Percentiles rank a stretch among this genome's conserved stretches.
These are phyloP conservation scores for Poecile montanus DNA, from an alignment of 2,797 vertebrate species.

Conservation along the genomic window DNA sequence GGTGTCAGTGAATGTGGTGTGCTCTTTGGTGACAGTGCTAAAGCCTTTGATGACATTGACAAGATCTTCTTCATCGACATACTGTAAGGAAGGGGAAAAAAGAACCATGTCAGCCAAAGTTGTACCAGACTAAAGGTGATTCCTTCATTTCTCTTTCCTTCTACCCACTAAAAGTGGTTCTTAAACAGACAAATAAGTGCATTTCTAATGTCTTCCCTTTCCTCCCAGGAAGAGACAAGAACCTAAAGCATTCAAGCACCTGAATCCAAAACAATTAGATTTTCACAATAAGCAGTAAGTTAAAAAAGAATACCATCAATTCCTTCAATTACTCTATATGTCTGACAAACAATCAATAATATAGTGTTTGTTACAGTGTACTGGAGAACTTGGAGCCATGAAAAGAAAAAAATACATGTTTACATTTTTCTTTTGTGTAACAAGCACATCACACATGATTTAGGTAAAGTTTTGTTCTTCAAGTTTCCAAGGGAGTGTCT, in stretches of 20 bases:
- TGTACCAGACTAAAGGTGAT: not conserved
- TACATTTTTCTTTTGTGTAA: not conserved
- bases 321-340: not conserved
- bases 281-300: not conserved
- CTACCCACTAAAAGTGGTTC: not conserved
- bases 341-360: not conserved
- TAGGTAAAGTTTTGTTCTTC: not conserved
- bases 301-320: not conserved
- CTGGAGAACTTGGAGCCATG: not conserved
- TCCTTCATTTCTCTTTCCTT: not conserved
- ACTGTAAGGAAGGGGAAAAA: conserved; percentile 72
- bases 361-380: not conserved
- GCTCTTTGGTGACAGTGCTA: conserved; percentile 89
- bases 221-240: not conserved
- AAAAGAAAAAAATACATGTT: not conserved
- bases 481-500: not conserved
- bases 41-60: conserved; percentile 89
- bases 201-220: not conserved
- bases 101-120: not conserved
- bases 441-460: rapidly evolving
- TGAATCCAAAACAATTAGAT: not conserved
- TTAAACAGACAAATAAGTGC: not conserved
- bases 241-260: not conserved
- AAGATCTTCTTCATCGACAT: conserved; percentile 88
- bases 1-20: conserved; percentile 91